Evolutionary conservation across 2,888 invertebrate species (phyloP), one percentile per base, ranked within the genome.

Genomic region (Caenorhabditis drosophilae): DNA sequence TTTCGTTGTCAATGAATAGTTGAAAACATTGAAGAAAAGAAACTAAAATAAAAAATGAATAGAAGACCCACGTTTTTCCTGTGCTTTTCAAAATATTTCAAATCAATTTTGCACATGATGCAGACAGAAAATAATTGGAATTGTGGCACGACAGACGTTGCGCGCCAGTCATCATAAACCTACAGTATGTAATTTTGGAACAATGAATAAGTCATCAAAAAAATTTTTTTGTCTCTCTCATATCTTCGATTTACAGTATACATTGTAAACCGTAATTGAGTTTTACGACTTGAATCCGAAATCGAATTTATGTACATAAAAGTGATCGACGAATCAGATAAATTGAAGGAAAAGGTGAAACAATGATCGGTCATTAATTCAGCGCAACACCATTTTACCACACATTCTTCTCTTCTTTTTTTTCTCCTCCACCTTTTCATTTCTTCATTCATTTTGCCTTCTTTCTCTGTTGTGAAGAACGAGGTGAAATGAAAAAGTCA

Each of bases 331-430:
- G 31, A 31, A 9, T 31, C 23, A 18, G 47, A 53, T 42, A 31
- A 12, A 36, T 40, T 23, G 47, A 44, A 2, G 31, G 42, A n/a
- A 47, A 48, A 44, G 31, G 34, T 35, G 48, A 36, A 54, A 60
- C 60, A 60, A 60, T 60, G 48, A 44, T 31, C 16, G 49, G 45
- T 34, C 49, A 60, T 58, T 51, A 58, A 58, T 60, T 31, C 31
- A 31, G 31, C 12, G 7, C 6, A 12, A 31, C 31, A 31, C 31
- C 31, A 6, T 12, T 31, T 6, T 6, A 31, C 31, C 31, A 50
- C 60, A 46, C 41, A 9, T 31, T 6, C 6, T 31, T 31, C 31
- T 31, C 31, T 31, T 31, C 12, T 6, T 31, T 31, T 31, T 25
- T 59, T n/a, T n/a, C n/a, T n/a, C n/a, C n/a, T n/a, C n/a, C n/a